Percentiles rank a stretch among this genome's conserved stretches.
These are phyloP conservation scores for Scomber scombrus DNA, from an alignment of 2,113 vertebrate species.

Conservation along the genomic window DNA sequence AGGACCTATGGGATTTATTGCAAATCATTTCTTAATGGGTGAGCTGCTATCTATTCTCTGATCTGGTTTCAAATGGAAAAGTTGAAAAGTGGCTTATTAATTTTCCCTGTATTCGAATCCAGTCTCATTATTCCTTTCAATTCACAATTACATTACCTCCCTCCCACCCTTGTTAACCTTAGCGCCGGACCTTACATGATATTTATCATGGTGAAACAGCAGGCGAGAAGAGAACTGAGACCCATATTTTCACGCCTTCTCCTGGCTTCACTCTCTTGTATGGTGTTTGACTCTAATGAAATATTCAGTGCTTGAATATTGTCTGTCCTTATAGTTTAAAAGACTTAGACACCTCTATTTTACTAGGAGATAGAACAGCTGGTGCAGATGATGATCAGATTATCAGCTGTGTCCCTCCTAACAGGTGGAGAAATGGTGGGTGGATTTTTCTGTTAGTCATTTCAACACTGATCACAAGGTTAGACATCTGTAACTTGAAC, in stretches of 20 bases:
- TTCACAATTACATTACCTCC: not conserved
- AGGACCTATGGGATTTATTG: not conserved
- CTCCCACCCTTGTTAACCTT: not conserved
- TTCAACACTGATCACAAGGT: too few species aligned
- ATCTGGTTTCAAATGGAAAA: constrained; percentile 4
- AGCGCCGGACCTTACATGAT: not conserved
- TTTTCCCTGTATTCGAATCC: not conserved
- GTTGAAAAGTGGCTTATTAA: not conserved
- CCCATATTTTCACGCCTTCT: not conserved
- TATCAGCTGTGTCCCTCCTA: too few species aligned
- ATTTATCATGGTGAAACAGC: not conserved
- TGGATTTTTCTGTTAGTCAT: too few species aligned
- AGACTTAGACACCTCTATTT: too few species aligned
- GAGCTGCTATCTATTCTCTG: not conserved
- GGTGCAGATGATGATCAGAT: too few species aligned
- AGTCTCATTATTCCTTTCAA: constrained; percentile 5
- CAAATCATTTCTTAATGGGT: not conserved
- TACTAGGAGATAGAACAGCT: too few species aligned
- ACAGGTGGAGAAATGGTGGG: too few species aligned
- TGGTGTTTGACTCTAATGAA: not conserved
- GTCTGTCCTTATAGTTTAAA: not conserved
- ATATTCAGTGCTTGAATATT: not conserved
- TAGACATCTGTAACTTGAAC: too few species aligned
- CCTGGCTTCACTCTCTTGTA: not conserved
- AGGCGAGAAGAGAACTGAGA: not conserved